Percentiles rank a stretch among this genome's conserved stretches.
phyloP scores from a whole-genome alignment of 2,797 vertebrate species.

The Pangasius macronema region DNA sequence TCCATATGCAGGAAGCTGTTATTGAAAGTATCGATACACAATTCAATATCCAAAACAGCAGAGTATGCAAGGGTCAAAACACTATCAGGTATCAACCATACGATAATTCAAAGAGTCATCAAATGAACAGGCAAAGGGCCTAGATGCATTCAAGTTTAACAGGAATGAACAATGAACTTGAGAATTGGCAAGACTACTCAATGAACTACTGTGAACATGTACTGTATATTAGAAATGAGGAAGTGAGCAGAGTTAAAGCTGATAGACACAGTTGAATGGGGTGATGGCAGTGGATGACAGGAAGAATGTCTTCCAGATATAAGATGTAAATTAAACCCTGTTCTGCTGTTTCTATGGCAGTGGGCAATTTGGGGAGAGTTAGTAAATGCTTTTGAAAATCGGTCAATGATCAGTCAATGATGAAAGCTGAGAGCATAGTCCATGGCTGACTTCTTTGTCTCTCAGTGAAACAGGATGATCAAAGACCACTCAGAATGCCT shows the following conservation, averaged over 20 bases:
- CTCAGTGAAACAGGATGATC: background rate
- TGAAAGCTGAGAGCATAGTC: background rate
- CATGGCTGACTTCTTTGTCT: background rate
- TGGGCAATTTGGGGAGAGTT: constrained; percentile 1
- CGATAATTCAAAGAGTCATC: background rate
- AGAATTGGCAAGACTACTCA: background rate
- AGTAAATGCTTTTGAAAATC: background rate
- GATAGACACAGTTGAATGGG: background rate
- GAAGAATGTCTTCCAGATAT: background rate
- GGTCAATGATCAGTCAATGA: constrained; percentile 1
- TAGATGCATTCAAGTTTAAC: background rate
- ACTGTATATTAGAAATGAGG: background rate
- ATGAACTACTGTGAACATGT: background rate
- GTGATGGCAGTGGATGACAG: background rate
- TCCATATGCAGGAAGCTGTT: background rate
- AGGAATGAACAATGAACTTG: background rate
- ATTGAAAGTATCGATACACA: background rate
- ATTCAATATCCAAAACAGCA: background rate
- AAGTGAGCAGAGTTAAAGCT: background rate
- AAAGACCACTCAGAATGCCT: background rate
- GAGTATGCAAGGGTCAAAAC: background rate
- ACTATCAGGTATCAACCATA: background rate
- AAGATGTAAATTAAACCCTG: background rate
- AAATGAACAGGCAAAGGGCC: background rate
- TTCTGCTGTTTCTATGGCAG: constrained; percentile 12